Base-by-base conservation (phyloP, 2,888 invertebrate species). In the Cryptocephalus moraei region DNA sequence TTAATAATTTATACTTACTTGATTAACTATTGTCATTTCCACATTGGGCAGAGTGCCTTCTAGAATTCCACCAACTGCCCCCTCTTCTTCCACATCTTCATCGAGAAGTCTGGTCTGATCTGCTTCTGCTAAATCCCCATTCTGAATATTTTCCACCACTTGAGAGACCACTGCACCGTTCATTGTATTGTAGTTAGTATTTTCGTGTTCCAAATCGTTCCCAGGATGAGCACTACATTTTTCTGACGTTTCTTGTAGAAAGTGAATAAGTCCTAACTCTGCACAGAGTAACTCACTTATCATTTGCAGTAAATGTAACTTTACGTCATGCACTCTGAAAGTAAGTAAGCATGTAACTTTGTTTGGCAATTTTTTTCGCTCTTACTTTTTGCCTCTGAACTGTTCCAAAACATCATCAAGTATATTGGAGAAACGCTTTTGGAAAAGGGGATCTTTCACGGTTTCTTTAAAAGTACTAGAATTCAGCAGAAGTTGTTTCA, bases 51-150 rank as follows among this genome's bases (percentile, higher is more conserved):
- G 22, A 6, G 22, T 22, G 6, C 41, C 41, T 33, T 57, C 59
- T 10, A 56, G 41, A 44, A 61, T 45, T 39, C 71, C 71, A 10
- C 70, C 70, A n/a, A 70, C 69, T 1, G 70, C 70, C 10, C 70
- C 71, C 48, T 69, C 68, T 13, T 65, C 65, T 39, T 61, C 59
- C 8, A 57, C 62, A 6, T 64, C 66, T 32, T 64, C 58, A 41
- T 62, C 66, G 45, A 67, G 68, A 9, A 72, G 75, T 56, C 83
- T 76, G 45, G 83, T 82, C 67, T 87, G 87, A 71, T 88, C 88
- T 9, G 87, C 87, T 68, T 88, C 88, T 0, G 87, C 86, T 54
- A 88, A 70, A 62, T 88, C 88, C 31, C 81, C 86, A 63, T 88
- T 82, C 51, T 79, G 77, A 64, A 77, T 56, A 32, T 56, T 78